These are phyloP conservation scores for Megaleporinus macrocephalus DNA, from an alignment of 2,113 vertebrate genomes.

Conservation along the genomic window DNA sequence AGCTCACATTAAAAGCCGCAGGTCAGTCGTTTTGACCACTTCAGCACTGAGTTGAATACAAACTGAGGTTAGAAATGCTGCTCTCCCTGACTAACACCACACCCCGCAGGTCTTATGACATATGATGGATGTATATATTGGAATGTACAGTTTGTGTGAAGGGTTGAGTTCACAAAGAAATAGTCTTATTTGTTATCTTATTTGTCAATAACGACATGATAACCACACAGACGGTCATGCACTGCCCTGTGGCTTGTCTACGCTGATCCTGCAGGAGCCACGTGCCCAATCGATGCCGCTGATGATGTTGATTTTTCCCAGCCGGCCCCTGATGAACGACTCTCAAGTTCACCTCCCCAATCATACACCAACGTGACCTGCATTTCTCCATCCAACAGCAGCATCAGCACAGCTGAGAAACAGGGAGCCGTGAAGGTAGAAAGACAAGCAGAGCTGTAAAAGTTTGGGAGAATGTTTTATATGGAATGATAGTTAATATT, in stretches of 20 bases:
- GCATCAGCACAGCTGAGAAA: constrained; percentile 13
- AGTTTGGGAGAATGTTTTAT: not conserved
- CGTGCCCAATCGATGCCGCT: constrained; percentile 44
- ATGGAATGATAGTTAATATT: not conserved
- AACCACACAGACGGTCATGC: not conserved
- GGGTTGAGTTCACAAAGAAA: not conserved
- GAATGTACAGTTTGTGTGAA: not conserved
- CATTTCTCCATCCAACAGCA: constrained; percentile 13
- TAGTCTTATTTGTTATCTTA: no score
- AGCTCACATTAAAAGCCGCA: no score
- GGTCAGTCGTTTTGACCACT: not conserved
- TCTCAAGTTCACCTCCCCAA: constrained; percentile 30
- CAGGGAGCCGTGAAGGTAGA: not conserved
- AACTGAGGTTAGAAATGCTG: no score
- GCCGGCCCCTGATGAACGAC: constrained; percentile 43
- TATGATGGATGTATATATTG: not conserved
- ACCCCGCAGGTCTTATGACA: not conserved
- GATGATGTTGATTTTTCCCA: constrained; percentile 42
- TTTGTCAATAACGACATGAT: no score
- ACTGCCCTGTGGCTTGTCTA: constrained; percentile 34
- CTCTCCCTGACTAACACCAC: no score
- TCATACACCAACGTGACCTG: constrained; percentile 37
- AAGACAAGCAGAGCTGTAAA: no score
- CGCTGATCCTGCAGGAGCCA: constrained; percentile 26
- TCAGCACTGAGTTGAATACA: no score